Conservation (phyloP, 2,888 invertebrate species). For the Ectemnius continuus region DNA sequence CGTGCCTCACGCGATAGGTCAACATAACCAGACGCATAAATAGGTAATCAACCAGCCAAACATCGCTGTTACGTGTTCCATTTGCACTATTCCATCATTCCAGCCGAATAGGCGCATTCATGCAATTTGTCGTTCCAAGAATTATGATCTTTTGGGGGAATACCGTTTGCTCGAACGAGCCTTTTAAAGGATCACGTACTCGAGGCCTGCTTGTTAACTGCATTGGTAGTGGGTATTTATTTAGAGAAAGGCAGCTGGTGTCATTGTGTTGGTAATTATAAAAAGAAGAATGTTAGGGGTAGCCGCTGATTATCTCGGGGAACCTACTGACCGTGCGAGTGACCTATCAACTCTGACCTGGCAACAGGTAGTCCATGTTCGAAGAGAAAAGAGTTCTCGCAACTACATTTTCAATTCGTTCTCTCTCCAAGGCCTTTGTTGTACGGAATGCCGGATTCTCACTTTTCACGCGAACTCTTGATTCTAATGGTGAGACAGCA, state of each 20-base stretch:
- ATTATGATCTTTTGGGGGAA: too few species aligned
- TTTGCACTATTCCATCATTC: too few species aligned
- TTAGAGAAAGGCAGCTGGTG: too few species aligned
- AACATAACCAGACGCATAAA: slow-evolving; percentile 2
- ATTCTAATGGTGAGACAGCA: too few species aligned
- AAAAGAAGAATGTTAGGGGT: background rate
- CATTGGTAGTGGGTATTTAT: too few species aligned
- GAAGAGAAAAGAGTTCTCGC: slow-evolving; percentile 36
- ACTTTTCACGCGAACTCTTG: too few species aligned
- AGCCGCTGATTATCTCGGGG: background rate
- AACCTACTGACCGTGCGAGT: background rate
- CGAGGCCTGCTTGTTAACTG: too few species aligned
- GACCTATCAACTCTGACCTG: slow-evolving; percentile 47
- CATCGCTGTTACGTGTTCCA: background rate
- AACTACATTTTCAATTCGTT: slow-evolving; percentile 18
- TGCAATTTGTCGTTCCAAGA: too few species aligned
- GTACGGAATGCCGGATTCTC: slow-evolving; percentile 11
- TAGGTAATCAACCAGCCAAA: background rate
- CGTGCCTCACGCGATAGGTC: slow-evolving; percentile 27
- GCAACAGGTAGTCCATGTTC: slow-evolving; percentile 59
- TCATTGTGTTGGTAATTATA: background rate
- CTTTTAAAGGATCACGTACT: too few species aligned
- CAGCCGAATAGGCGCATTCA: too few species aligned
- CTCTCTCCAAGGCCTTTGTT: background rate
- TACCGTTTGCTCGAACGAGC: too few species aligned